Evolutionary conservation across 2,888 invertebrate genomes (phyloP), one percentile per base, ranked within the genome.

Genomic region (Synergus laeviventris): DNA sequence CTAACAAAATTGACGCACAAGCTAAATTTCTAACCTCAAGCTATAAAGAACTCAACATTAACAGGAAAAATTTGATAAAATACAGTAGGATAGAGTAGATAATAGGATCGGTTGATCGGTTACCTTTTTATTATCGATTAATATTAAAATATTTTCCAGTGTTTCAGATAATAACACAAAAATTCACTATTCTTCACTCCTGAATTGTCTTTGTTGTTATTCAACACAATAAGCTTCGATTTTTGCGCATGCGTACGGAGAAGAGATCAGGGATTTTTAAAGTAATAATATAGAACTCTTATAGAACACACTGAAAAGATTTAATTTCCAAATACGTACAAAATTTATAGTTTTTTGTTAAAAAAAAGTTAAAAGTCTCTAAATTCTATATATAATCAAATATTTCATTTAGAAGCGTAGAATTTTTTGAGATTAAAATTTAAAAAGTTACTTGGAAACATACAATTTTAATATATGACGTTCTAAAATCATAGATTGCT

Each of bases 21-120:
- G 59, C 14, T 24, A 18, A 12, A 59, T 59, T 70, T 54, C 31
- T 70, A 70, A 70, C 70, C 70, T 70, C 49, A 70, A 70, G 54
- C 24, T 49, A 16, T 54, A 5, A 31, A 70, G 24, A 45, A 70
- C 5, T 45, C 2, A 7, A n/a, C n/a, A 49, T 31, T 70, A 45
- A n/a, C 16, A 31, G 45, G 16, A 21, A 31, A 31, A 49, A 54
- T 24, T 49, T 12, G 39, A 42, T 31, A 0, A 24, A 45, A 49
- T 70, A 31, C 31, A 18, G 18, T 16, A 12, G 1, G 24, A 12
- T 49, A 5, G 11, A 12, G 5, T 36, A 9, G 9, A 45, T n/a
- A 45, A 70, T 45, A 36, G 11, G 16, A 18, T 1, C 9, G 18
- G 9, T 49, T 70, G 24, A 31, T 31, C 31, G 36, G 31, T 49